These are phyloP conservation scores for Oreochromis spilurus DNA, from an alignment of 2,113 vertebrate species.

Conservation along the genomic window DNA sequence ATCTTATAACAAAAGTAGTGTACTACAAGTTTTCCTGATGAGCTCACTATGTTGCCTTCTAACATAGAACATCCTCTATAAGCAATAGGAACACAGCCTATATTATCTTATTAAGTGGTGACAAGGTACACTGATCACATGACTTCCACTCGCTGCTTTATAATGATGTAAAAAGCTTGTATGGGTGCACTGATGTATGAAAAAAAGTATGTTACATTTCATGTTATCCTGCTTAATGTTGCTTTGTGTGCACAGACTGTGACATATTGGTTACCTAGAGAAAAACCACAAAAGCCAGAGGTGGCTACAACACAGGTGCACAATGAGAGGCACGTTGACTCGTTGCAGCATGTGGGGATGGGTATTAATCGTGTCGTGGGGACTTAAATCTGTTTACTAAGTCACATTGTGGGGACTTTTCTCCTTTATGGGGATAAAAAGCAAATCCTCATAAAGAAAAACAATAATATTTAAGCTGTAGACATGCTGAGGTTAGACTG, in stretches of 20 bases:
- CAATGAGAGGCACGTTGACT: neutral
- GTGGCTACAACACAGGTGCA: neutral
- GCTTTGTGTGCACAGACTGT: neutral
- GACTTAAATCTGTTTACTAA: neutral
- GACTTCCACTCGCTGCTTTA: neutral
- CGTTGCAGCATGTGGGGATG: neutral
- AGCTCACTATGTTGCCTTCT: neutral
- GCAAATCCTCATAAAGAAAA: neutral
- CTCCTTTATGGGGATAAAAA: neutral
- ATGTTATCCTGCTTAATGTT: neutral
- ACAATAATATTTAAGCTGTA: neutral
- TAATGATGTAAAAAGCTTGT: neutral
- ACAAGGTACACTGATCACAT: neutral
- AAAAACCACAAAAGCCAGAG: neutral
- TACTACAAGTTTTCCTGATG: neutral
- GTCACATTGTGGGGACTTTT: neutral
- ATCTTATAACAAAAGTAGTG: neutral
- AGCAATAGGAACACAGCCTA: neutral
- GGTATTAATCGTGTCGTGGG: accelerated
- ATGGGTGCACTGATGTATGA: neutral
- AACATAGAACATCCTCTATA: neutral
- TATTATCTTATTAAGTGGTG: neutral
- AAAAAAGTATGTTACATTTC: neutral
- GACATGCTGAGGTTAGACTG: neutral
- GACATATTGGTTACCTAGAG: neutral